These are phyloP conservation scores for Danionella cerebrum DNA, from an alignment of 2,113 vertebrate genomes.

Conservation along the genomic window DNA sequence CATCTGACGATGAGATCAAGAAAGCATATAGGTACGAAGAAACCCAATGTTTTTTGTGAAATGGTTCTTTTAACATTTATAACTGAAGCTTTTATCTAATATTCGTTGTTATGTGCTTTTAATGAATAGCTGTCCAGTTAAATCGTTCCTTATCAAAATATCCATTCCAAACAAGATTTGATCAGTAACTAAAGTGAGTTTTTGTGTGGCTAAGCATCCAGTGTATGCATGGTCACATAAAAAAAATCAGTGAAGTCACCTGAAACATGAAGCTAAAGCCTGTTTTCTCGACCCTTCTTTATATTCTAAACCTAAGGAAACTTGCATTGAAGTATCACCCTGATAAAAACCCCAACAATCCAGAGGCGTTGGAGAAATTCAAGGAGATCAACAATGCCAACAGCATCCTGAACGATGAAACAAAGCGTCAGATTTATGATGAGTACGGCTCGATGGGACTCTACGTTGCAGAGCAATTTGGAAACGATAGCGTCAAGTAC, in stretches of 20 bases:
- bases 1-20: slow-evolving; percentile 76
- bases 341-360: slow-evolving; percentile 80
- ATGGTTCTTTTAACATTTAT: no score
- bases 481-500: slow-evolving; percentile 76
- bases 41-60: not conserved
- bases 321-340: slow-evolving; percentile 82
- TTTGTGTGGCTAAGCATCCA: no score
- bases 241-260: no score
- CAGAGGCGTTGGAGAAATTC: slow-evolving; percentile 60
- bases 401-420: slow-evolving; percentile 72
- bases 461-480: slow-evolving; percentile 81
- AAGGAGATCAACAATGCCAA: slow-evolving; percentile 93
- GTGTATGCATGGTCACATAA: no score
- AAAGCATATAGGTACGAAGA: slow-evolving; percentile 75
- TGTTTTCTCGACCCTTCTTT: no score
- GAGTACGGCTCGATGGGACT: slow-evolving; percentile 84
- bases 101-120: no score
- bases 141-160: no score
- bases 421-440: slow-evolving; percentile 77
- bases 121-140: no score
- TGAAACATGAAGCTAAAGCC: no score
- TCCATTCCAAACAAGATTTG: no score
- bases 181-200: no score
- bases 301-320: slow-evolving; percentile 59
- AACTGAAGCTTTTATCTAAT: no score